Conservation (phyloP, 2,888 invertebrate species). For the Cotesia congregata region DNA sequence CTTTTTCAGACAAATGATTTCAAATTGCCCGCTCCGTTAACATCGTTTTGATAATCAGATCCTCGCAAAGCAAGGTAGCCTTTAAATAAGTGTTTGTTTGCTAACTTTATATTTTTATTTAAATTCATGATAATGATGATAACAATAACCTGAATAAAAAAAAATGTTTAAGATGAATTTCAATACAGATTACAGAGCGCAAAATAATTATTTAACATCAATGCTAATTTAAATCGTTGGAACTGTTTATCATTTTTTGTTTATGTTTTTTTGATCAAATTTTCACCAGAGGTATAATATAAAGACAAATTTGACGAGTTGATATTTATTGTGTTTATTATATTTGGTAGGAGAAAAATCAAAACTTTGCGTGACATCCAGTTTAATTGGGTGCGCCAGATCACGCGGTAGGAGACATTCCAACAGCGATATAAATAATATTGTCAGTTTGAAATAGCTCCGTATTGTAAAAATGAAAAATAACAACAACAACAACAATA, state of each 20-base stretch:
- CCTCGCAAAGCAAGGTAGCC: not conserved
- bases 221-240: too few relatives aligned
- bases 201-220: too few relatives aligned
- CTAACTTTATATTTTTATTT: not conserved
- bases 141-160: not conserved
- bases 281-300: not conserved
- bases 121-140: not conserved
- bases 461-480: not conserved
- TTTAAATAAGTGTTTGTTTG: not conserved
- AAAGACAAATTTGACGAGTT: not conserved
- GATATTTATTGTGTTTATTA: not conserved
- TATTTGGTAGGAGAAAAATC: not conserved
- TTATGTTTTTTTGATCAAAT: too few relatives aligned
- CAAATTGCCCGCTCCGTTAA: slow-evolving; percentile 20
- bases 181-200: too few relatives aligned
- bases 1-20: slow-evolving; percentile 23
- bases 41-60: slow-evolving; percentile 32
- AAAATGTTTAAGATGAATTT: too few relatives aligned
- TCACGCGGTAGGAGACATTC: not conserved
- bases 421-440: not conserved
- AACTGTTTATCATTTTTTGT: too few relatives aligned
- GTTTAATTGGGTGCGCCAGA: slow-evolving; percentile 2
- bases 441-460: not conserved
- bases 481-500: not conserved
- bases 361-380: slow-evolving; percentile 15